A percentile compares a stretch with the other conserved stretches of the same genome.
These are phyloP conservation scores for Papilio glaucus DNA, from an alignment of 1,140 invertebrate genomes.

Conservation along the genomic window DNA sequence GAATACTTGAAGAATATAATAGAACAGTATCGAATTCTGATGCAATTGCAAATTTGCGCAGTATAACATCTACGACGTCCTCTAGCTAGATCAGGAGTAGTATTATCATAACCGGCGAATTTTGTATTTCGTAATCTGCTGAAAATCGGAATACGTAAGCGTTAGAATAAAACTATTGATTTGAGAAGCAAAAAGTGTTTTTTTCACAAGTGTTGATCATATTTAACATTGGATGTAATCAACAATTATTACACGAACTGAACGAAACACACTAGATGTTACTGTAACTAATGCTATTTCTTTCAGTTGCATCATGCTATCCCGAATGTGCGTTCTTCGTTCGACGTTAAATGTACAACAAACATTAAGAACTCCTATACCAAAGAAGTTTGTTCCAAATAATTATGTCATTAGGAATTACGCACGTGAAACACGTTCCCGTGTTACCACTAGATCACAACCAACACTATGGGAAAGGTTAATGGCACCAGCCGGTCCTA, in stretches of 20 bases:
- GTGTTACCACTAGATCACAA: constrained; percentile 60
- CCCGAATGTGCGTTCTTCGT: constrained; percentile 71
- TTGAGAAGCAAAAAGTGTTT: not conserved
- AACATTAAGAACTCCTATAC: constrained; percentile 65
- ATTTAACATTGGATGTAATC: too few species aligned
- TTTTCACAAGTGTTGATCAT: not conserved
- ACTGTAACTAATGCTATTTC: not conserved
- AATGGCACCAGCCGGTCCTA: constrained; percentile 81
- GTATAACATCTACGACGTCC: not conserved
- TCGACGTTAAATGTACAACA: constrained; percentile 66
- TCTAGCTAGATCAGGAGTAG: not conserved
- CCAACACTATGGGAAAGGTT: constrained; percentile 75
- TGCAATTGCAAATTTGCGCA: constrained; percentile 12
- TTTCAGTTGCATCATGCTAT: constrained; percentile 73
- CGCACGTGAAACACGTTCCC: constrained; percentile 72
- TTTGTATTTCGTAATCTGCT: constrained; percentile 14
- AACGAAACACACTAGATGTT: too few species aligned
- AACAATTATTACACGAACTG: too few species aligned
- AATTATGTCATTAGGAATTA: constrained; percentile 77
- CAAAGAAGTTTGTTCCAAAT: constrained; percentile 70
- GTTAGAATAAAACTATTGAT: not conserved
- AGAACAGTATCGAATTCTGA: constrained; percentile 22
- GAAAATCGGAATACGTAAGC: not conserved
- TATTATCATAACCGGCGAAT: not conserved
- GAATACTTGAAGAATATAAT: too few species aligned